Percentiles rank a stretch among this genome's conserved stretches.
These are phyloP conservation scores for Cryptomyrus ogoouensis DNA, from an alignment of 2,113 vertebrate genomes.

Conservation along the genomic window DNA sequence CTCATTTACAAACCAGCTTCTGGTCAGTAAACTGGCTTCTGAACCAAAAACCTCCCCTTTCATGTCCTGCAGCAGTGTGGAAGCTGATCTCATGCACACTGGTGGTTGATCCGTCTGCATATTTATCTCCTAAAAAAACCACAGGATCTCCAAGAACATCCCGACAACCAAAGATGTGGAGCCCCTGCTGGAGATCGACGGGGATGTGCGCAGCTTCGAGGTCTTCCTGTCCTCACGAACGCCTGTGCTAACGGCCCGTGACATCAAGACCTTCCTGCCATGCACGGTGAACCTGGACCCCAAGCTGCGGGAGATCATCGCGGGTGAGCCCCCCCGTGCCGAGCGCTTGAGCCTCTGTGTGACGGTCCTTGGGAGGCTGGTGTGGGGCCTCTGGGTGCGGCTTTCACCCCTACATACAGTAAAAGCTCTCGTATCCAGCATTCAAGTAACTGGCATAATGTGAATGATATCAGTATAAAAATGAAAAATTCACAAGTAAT, in stretches of 20 bases:
- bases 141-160: constrained; percentile 89
- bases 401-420: neutral
- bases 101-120: neutral
- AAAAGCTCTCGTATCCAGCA: neutral
- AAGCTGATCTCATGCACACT: neutral
- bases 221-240: constrained; percentile 91
- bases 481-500: neutral
- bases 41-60: neutral
- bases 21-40: neutral
- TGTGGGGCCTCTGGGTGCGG: neutral
- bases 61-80: neutral
- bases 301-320: constrained; percentile 92
- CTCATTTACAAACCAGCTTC: neutral
- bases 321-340: constrained; percentile 60
- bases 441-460: neutral
- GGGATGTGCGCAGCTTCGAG: constrained; percentile 89
- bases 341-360: neutral
- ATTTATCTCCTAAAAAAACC: neutral
- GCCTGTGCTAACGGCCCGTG: constrained; percentile 81
- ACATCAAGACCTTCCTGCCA: constrained; percentile 88
- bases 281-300: constrained; percentile 97
- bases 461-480: neutral
- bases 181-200: constrained; percentile 95
- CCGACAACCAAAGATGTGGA: constrained; percentile 96
- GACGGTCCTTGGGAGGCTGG: neutral